Evolutionary conservation across 2,113 vertebrate species (phyloP).

Genomic region (Porphyrio hochstetteri): DNA sequence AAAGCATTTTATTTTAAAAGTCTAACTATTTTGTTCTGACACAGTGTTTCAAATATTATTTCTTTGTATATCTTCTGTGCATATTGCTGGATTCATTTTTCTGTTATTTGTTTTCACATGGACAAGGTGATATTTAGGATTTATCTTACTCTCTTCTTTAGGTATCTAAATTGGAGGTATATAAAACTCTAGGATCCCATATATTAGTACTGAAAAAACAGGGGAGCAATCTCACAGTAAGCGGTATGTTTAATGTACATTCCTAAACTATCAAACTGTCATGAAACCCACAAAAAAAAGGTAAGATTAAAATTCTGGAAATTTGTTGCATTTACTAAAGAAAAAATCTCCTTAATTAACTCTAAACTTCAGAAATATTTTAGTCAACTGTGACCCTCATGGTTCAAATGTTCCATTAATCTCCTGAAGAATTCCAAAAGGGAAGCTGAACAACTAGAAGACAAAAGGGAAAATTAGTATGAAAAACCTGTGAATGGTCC

Average conservation of each 20-base stretch:
- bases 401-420: neutral
- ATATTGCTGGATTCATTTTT: neutral
- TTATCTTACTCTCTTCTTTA: neutral
- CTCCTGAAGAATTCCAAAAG: neutral
- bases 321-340: neutral
- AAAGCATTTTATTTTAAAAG: rapidly evolving
- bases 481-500: neutral
- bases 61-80: neutral
- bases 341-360: neutral
- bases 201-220: neutral
- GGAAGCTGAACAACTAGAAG: neutral
- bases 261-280: neutral
- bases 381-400: neutral
- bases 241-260: neutral
- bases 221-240: neutral
- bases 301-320: neutral
- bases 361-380: neutral
- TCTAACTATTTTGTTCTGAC: neutral
- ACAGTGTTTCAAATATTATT: neutral
- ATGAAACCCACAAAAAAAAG: neutral
- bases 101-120: neutral
- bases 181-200: neutral
- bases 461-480: neutral
- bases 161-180: neutral
- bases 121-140: neutral